Evolutionary conservation across 2,113 vertebrate genomes (phyloP).

Genomic region (Osmerus eperlanus): DNA sequence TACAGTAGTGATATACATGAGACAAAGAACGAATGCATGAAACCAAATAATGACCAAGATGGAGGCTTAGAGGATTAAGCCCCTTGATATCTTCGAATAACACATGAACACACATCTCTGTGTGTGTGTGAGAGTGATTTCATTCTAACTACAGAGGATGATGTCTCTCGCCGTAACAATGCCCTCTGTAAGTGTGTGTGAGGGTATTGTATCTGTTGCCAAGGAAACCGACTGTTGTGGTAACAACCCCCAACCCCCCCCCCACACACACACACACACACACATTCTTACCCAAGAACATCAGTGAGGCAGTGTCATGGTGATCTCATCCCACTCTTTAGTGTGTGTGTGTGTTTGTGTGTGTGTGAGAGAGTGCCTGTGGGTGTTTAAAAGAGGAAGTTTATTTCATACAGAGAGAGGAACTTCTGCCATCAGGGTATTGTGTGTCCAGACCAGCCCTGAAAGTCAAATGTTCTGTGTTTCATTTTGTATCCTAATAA

Average conservation of each 20-base stretch:
- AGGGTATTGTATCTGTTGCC: conserved; percentile 56
- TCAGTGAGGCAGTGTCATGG: conserved; percentile 18
- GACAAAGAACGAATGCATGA: too few relatives aligned
- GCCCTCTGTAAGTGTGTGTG: conserved; percentile 39
- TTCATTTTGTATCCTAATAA: too few relatives aligned
- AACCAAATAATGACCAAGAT: too few relatives aligned
- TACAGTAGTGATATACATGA: too few relatives aligned
- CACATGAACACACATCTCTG: background rate
- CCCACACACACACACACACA: background rate
- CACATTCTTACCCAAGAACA: conserved; percentile 24
- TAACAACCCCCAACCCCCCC: conserved; percentile 18
- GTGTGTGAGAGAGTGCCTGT: background rate
- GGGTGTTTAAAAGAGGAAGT: background rate
- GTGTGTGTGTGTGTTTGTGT: conserved; percentile 14
- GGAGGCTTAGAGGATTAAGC: too few relatives aligned
- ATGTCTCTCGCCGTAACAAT: conserved; percentile 41
- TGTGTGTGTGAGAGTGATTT: conserved; percentile 8
- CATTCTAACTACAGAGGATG: conserved; percentile 39
- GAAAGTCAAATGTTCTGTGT: too few relatives aligned
- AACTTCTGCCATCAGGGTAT: too few relatives aligned
- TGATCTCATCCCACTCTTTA: background rate
- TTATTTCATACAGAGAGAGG: background rate
- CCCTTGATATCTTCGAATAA: background rate
- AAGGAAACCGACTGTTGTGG: conserved; percentile 59
- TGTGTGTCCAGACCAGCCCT: too few relatives aligned